A percentile compares a stretch with the other conserved stretches of the same genome.
phyloP scores from a whole-genome alignment of 2,888 invertebrate species.

The Rhingia campestris region DNA sequence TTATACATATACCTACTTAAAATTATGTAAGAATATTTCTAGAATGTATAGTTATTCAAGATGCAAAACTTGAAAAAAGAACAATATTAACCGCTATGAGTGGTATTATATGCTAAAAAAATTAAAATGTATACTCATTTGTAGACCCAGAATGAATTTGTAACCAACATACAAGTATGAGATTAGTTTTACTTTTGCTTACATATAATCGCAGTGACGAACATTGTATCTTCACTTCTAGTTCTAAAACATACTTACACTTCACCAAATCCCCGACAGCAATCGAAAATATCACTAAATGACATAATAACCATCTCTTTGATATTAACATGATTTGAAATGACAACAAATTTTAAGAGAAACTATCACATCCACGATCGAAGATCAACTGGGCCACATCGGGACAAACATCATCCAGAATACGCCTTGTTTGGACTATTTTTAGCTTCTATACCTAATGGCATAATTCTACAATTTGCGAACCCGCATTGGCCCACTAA shows the following conservation, averaged over 20 bases:
- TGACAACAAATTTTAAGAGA: not conserved
- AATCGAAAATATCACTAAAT: slow-evolving; percentile 4
- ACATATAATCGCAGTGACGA: too few relatives aligned
- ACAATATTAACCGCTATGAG: too few relatives aligned
- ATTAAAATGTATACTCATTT: too few relatives aligned
- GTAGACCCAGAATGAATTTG: too few relatives aligned
- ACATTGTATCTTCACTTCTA: not conserved
- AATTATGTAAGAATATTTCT: too few relatives aligned
- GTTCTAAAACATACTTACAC: slow-evolving; percentile 32
- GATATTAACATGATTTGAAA: slow-evolving; percentile 27
- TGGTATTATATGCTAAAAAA: too few relatives aligned
- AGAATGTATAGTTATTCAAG: too few relatives aligned
- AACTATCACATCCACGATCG: slow-evolving; percentile 49
- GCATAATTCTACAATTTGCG: slow-evolving; percentile 48
- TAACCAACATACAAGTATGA: too few relatives aligned
- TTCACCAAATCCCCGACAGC: slow-evolving; percentile 2
- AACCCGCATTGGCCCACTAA: slow-evolving; percentile 33
- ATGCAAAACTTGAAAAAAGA: too few relatives aligned
- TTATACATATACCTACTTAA: too few relatives aligned
- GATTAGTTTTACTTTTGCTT: too few relatives aligned
- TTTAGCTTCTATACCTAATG: slow-evolving; percentile 31
- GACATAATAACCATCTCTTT: slow-evolving; percentile 5
- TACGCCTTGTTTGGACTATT: slow-evolving; percentile 30
- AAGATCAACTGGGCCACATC: slow-evolving; percentile 46
- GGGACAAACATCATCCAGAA: slow-evolving; percentile 26